These are phyloP conservation scores for Chironomus tentans DNA, from an alignment of 2,888 invertebrate species.

Conservation along the genomic window DNA sequence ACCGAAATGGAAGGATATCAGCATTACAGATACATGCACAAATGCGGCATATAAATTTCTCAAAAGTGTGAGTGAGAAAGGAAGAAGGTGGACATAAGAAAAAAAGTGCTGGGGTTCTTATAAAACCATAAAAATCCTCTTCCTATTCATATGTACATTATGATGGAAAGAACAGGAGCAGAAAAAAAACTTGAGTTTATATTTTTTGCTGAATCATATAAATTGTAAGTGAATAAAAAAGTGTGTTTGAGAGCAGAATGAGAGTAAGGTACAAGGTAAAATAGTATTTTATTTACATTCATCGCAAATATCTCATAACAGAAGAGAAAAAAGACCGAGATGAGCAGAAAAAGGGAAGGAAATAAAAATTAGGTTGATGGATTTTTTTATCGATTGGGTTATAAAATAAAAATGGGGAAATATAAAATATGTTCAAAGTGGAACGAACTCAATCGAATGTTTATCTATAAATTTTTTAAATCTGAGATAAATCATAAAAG, in stretches of 20 bases:
- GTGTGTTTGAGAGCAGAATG: background rate
- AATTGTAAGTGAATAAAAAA: background rate
- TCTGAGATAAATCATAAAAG: slow-evolving; percentile 7
- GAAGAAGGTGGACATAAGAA: background rate
- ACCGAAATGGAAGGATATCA: no score
- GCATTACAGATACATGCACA: no score
- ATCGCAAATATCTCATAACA: background rate
- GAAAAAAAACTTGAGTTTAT: background rate
- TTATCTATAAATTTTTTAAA: background rate
- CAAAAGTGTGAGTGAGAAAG: background rate
- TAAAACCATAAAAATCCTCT: background rate
- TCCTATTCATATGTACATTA: background rate
- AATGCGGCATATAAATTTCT: background rate
- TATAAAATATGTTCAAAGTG: background rate
- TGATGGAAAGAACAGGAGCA: background rate
- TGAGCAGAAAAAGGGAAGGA: background rate
- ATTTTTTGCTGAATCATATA: background rate
- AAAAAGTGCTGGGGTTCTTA: background rate
- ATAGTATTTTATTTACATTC: background rate
- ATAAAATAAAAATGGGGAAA: background rate
- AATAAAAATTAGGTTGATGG: background rate
- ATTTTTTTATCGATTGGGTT: background rate
- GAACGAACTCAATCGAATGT: no score
- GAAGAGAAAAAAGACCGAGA: background rate
- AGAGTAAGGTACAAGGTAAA: no score